Evolutionary conservation across 2,113 vertebrate species (phyloP), one percentile per base, ranked within the genome.

Genomic region (Apaloderma vittatum): DNA sequence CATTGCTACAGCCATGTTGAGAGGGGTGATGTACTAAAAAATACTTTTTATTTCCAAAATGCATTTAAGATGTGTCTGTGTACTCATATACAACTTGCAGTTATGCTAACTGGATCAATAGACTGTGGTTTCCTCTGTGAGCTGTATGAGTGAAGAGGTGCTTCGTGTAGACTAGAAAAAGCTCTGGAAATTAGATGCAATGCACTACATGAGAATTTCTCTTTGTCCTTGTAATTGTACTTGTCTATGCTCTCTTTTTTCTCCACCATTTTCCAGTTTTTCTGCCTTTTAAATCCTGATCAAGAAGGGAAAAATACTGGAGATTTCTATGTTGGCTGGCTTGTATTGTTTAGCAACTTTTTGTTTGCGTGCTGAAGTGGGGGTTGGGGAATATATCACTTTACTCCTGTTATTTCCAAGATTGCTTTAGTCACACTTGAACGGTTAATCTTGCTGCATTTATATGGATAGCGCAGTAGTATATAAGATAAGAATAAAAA

Each of bases 241-340:
- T 84, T 61, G n/a, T 65, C 65, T 72, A 12, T 91, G 34, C 34
- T 55, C 80, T 58, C 49, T n/a, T 51, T 71, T 11, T 6, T 26
- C 63, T 80, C 59, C 32, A 23, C 32, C 40, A 58, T 95, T 94
- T 93, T 89, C 59, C 29, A 43, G 0, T 63, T 93, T 78, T 81
- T 92, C 61, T 93, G 30, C 62, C 61, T 94, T 93, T 95, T 77
- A 95, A 78, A 86, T 92, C 74, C 91, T 86, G 72, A 94, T 91
- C 54, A 58, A 84, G 68, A 91, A 34, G 36, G 65, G 65, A 96
- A 96, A 93, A 93, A 61, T 90, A 46, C 84, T 85, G 72, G 67
- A 84, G 59, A 91, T 87, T 90, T 96, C 82, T 68, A 18, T 86
- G 83, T 80, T 90, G 86, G 90, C 82, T 93, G 90, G 34, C 61